Evolutionary conservation across 2,113 vertebrate species (phyloP), one percentile per base, ranked within the genome.

Genomic region (Pelodiscus sinensis): DNA sequence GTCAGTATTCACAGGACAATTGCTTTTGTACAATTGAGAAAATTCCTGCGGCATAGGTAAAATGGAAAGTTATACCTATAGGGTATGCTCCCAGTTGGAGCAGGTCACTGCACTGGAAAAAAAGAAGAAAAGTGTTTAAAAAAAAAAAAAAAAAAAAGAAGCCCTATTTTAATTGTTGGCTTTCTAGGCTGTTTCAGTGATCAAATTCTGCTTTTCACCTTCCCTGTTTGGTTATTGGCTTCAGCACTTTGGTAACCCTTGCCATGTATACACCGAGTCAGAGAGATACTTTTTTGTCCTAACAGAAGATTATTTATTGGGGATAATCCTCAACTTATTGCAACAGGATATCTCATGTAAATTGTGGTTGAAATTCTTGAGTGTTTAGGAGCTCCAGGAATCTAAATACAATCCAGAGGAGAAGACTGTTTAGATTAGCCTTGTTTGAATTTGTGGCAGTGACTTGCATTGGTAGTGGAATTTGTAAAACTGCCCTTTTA

Each of bases 281-380:
- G 80, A 88, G n/a, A 75, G 56, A 54, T 0, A 15, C 2, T 56
- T 10, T 0, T 56, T 94, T 88, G 85, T 14, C 90, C 94, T 87
- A 87, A 81, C 2, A 18, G 44, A 86, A 18, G 21, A 84, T 15
- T 1, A 0, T 35, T 56, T 86, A 80, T 79, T n/a, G 16, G 25
- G 60, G 24, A 91, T 88, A 90, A 52, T n/a, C 9, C 0, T 0
- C 14, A 87, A 27, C 65, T 96, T 90, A 81, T 54, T 62, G 73
- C 83, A 92, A 95, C 31, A 84, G n/a, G 65, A 25, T 91, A 82
- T 91, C 88, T 92, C 3, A 16, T 65, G 25, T 92, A 90, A 96
- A 92, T 81, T 82, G 73, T 73, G 78, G 31, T 29, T 79, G 29
- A 87, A 4, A 68, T 44, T 81, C 90, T 81, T 87, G 35, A 93